These are phyloP conservation scores for Caenorhabditis drosophilae DNA, from an alignment of 2,888 invertebrate species.

Conservation along the genomic window DNA sequence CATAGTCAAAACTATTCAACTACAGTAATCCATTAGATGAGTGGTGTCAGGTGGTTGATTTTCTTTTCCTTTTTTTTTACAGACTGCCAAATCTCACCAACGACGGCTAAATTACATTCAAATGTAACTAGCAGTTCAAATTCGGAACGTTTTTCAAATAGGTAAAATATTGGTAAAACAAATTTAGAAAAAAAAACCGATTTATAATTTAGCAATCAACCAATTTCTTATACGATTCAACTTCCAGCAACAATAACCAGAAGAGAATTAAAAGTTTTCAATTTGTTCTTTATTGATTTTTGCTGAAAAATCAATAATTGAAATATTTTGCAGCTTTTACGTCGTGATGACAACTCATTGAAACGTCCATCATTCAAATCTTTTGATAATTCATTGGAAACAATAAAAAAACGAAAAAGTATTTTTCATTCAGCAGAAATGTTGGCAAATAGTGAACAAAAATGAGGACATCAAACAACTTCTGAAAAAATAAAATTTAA, in stretches of 20 bases:
- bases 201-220: too few species aligned
- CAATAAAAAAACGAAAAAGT: slow-evolving; percentile 37
- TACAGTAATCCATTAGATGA: too few species aligned
- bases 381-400: slow-evolving; percentile 24
- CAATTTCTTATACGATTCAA: slow-evolving; percentile 24
- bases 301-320: too few species aligned
- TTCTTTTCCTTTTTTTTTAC: too few species aligned
- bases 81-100: slow-evolving; percentile 29
- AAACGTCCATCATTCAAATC: slow-evolving; percentile 21
- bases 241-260: slow-evolving; percentile 37
- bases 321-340: slow-evolving; percentile 27
- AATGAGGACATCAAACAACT: not conserved
- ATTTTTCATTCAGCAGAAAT: slow-evolving; percentile 51
- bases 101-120: slow-evolving; percentile 13
- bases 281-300: not conserved
- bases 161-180: too few species aligned
- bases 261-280: slow-evolving; percentile 25
- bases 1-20: too few species aligned
- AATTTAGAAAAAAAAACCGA: too few species aligned
- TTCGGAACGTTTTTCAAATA: not conserved
- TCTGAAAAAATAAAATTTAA: not conserved
- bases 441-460: slow-evolving; percentile 21
- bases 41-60: too few species aligned
- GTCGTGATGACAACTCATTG: slow-evolving; percentile 28
- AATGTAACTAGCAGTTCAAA: slow-evolving; percentile 1